These are phyloP conservation scores for Clarias pachynema DNA, from an alignment of 2,797 vertebrate species.

Conservation along the genomic window DNA sequence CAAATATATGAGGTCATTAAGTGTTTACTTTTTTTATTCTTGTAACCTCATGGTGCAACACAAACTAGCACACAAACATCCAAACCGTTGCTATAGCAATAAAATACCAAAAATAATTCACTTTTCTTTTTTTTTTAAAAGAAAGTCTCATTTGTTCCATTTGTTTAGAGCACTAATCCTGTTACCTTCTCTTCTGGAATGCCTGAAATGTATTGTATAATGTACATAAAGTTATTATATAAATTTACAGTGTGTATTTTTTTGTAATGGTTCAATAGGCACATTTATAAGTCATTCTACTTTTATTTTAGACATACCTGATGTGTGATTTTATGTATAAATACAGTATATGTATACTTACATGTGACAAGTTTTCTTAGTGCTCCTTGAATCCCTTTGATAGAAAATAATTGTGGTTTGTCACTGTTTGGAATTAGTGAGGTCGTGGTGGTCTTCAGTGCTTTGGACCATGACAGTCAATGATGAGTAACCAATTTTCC, in stretches of 20 bases:
- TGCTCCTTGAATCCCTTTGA: not conserved
- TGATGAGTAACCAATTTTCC: not conserved
- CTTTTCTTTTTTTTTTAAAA: conserved; percentile 61
- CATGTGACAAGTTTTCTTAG: not conserved
- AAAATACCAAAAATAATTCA: conserved; percentile 78
- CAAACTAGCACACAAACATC: conserved; percentile 46
- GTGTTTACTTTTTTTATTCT: conserved; percentile 31
- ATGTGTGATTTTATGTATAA: too few species aligned
- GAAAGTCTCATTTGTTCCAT: conserved; percentile 63
- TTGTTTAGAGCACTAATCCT: conserved; percentile 54
- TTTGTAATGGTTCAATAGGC: not conserved
- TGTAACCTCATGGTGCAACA: conserved; percentile 38
- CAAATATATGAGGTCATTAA: conserved; percentile 24
- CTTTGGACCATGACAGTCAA: not conserved
- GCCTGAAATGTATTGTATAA: conserved; percentile 78
- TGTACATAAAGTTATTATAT: conserved; percentile 84
- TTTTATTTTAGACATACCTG: not conserved
- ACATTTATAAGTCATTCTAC: not conserved
- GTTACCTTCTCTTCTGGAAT: conserved; percentile 63
- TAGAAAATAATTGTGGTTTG: not conserved
- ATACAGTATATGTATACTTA: not conserved
- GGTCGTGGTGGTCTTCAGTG: not conserved
- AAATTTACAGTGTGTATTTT: conserved; percentile 60
- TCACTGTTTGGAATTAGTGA: not conserved
- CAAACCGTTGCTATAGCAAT: conserved; percentile 82